phyloP scores from a whole-genome alignment of 37 sponge, comb jelly and placozoan genomes.

The Diacarnus erythraeanus region DNA sequence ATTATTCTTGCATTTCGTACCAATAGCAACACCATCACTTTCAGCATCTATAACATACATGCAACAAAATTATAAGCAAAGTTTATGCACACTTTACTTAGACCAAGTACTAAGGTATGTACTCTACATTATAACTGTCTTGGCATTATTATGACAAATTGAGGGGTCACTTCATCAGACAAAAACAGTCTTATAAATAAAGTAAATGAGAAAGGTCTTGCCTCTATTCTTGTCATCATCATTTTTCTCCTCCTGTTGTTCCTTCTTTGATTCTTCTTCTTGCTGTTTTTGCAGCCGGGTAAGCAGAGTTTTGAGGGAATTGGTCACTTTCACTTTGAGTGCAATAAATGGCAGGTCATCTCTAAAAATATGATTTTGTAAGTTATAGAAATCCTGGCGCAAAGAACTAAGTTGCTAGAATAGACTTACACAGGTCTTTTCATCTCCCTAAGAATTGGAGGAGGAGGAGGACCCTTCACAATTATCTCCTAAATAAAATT shows the following conservation, averaged over 20 bases:
- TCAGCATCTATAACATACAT: neutral
- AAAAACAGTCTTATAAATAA: too few relatives aligned
- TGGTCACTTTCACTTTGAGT: slow-evolving; percentile 35
- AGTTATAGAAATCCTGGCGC: neutral
- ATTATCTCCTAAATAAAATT: slow-evolving; percentile 28
- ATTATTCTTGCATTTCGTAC: slow-evolving; percentile 64
- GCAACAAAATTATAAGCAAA: too few relatives aligned
- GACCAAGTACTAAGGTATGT: too few relatives aligned
- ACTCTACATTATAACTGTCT: neutral
- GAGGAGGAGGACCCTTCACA: slow-evolving; percentile 48
- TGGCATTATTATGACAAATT: neutral
- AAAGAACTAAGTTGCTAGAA: too few relatives aligned
- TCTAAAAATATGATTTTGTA: neutral
- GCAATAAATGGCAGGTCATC: slow-evolving; percentile 37
- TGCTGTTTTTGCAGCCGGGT: slow-evolving; percentile 16
- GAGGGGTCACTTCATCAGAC: too few relatives aligned
- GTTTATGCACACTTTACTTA: neutral
- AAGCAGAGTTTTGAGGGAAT: slow-evolving; percentile 47
- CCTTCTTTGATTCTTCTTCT: neutral
- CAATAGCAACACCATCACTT: slow-evolving; percentile 23
- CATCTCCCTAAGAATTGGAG: neutral
- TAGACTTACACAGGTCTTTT: slow-evolving; percentile 71
- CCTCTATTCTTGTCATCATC: neutral
- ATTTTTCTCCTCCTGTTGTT: neutral
- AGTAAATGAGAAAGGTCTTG: neutral